Base-by-base conservation (phyloP, 2,888 invertebrate species). In the Dolichopus griseipennis region DNA sequence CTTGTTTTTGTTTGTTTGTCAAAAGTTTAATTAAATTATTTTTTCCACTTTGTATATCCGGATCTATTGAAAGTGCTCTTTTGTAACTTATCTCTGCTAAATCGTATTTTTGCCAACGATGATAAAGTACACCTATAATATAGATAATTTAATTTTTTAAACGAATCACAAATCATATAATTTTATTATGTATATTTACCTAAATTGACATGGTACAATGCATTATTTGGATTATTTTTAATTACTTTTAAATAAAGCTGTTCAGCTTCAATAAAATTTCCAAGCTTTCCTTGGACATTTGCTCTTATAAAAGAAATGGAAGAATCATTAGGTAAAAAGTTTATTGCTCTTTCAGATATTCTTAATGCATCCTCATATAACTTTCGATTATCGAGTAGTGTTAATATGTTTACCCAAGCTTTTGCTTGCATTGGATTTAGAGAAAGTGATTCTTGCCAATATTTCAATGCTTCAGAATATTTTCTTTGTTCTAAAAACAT, bases 371-470 rank as follows among this genome's bases (percentile, higher is more conserved):
- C 86, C 15, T 88, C 85, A 63, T 86, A 83, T 74, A 87, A 84
- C 83, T 89, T 89, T 71, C 88, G 84, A 73, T 90, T 90, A 77
- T 95, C 94, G 69, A 93, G 81, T 74, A 96, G 85, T 9, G 96
- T 90, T 66, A 97, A 83, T 76, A 93, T 87, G 78, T 97, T 98
- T 65, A 91, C 92, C 97, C 97, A 97, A 0, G 97, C 93, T 72
- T 91, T 87, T 9, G 87, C 84, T 78, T 97, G 95, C 1, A 85
- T 86, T 0, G 91, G 89, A 76, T 91, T 90, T 68, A 90, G 84
- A 67, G 83, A 79, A 0, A 93, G 92, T 1, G 97, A 92, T 78
- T 89, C 88, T 74, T 87, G 85, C 95, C 95, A 98, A 66, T 90
- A 87, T 68, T 85, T 84, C 72, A 92, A 81, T 0, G 98, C 97